Evolutionary conservation across 2,113 vertebrate genomes (phyloP), one percentile per base, ranked within the genome.

Genomic region (Scomber japonicus): DNA sequence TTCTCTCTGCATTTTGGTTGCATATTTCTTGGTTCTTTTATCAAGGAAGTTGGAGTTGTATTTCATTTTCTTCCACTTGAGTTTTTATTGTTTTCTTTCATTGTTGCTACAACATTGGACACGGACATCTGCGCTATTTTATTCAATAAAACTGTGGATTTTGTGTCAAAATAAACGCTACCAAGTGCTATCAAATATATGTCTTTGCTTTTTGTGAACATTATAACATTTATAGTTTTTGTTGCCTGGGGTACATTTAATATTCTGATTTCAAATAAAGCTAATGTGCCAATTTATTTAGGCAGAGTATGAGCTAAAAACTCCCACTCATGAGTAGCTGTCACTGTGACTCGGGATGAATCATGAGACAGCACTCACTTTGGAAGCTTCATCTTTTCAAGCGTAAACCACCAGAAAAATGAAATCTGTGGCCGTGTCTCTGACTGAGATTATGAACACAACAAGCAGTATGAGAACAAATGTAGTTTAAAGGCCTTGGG

Each of bases 161-260:
- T 89, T 89, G 82, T 93, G 90, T 89, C 80, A 81, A 93, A 94
- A 94, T 93, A 95, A 95, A 94, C 72, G 79, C 61, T 66, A 54
- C 35, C 19, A 79, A 78, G 53, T 84, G 83, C 68, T 81, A 89
- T 27, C 35, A 86, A 60, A 67, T 54, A 17, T 44, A 66, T 49
- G 17, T 56, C 1, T 88, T 21, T 69, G 4, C 35, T 63, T 84
- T 27, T 54, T 84, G 4, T 64, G 45, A 24, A 24, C 16, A 13
- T 56, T 5, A 44, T 27, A 44, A 11, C 2, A 2, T 5, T 15
- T 46, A 0, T 24, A 10, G 3, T 50, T 46, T 44, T 44, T 12
- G 16, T 66, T 56, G 62, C n/a, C 11, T 16, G 15, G 8, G 6
- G 35, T 60, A 46, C 11, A 31, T 45, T 48, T 11, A 51, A 2